Evolutionary conservation across 2,113 vertebrate genomes (phyloP), one percentile per base, ranked within the genome.

Genomic region (Pao palembangensis): DNA sequence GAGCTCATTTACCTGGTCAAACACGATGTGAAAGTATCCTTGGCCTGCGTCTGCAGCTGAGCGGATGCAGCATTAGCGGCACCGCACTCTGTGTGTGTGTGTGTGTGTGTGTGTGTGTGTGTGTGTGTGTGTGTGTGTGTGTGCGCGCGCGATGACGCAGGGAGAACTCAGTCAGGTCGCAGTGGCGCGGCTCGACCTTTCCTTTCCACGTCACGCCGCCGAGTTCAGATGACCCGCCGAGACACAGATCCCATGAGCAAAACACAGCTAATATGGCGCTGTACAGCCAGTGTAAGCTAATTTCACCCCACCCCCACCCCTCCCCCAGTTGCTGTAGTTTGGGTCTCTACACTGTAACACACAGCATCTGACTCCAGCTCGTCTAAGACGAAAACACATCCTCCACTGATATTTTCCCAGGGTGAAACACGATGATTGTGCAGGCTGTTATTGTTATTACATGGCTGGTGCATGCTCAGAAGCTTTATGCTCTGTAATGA

Each of bases 401-500:
- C 51, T 46, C 20, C 57, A 41, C 52, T 69, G 8, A 21, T 49
- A 1, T 47, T 44, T 70, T 44, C 47, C 15, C 7, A 43, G 51
- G 17, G 31, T 43, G 44, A 51, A 69, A 41, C 7, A 3, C 54
- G 63, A 68, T 1, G 19, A 20, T 55, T 38, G 43, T 5, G 7
- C 69, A 57, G 58, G 49, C 42, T 48, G n/a, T 58, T 25, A 43
- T 42, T 69, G 62, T 60, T 58, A 48, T 31, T 1, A 8, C 8
- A 12, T 12, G 8, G 34, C 19, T 64, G 43, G 23, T 43, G 53
- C 48, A 42, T 55, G 57, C 51, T 18, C 19, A 63, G 14, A 64
- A 71, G 67, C 59, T 53, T 70, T 79, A 75, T 66, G 51, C 73
- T 70, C 63, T 72, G 77, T 81, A 74, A 81, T 76, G 70, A 79